Conservation (phyloP, 2,797 vertebrate genomes). For the Bovichtus variegatus region DNA sequence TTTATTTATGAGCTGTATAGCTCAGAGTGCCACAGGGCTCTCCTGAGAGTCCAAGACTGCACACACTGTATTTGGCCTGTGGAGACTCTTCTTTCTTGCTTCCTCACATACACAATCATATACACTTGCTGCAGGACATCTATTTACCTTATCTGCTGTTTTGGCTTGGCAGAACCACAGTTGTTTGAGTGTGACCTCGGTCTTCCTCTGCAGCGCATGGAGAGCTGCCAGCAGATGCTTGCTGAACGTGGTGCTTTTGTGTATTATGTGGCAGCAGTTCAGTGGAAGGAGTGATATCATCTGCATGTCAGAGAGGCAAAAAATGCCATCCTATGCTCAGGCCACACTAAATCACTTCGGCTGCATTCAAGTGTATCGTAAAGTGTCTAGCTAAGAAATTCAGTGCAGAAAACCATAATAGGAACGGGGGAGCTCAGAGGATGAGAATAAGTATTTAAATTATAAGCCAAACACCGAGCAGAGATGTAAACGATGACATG, state of each 20-base stretch:
- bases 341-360: slow-evolving; percentile 22
- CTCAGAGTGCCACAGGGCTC: slow-evolving; percentile 67
- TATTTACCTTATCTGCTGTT: slow-evolving; percentile 62
- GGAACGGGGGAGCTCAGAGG: slow-evolving; percentile 10
- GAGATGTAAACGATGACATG: neutral
- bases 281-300: slow-evolving; percentile 59
- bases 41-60: slow-evolving; percentile 62
- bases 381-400: slow-evolving; percentile 46
- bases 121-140: slow-evolving; percentile 50
- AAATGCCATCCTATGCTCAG: slow-evolving; percentile 24
- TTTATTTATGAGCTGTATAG: slow-evolving; percentile 80
- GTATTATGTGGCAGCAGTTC: slow-evolving; percentile 51
- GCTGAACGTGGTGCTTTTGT: slow-evolving; percentile 29
- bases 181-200: slow-evolving; percentile 48
- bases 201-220: slow-evolving; percentile 9
- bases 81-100: slow-evolving; percentile 34
- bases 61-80: slow-evolving; percentile 65
- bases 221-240: slow-evolving; percentile 38
- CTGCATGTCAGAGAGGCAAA: slow-evolving; percentile 47
- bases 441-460: slow-evolving; percentile 24
- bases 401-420: slow-evolving; percentile 24
- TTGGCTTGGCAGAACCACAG: slow-evolving; percentile 42
- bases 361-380: slow-evolving; percentile 7
- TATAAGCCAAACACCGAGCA: neutral
- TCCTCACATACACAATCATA: slow-evolving; percentile 13